phyloP scores from a whole-genome alignment of 1,140 invertebrate species.

The Megathymus violae region DNA sequence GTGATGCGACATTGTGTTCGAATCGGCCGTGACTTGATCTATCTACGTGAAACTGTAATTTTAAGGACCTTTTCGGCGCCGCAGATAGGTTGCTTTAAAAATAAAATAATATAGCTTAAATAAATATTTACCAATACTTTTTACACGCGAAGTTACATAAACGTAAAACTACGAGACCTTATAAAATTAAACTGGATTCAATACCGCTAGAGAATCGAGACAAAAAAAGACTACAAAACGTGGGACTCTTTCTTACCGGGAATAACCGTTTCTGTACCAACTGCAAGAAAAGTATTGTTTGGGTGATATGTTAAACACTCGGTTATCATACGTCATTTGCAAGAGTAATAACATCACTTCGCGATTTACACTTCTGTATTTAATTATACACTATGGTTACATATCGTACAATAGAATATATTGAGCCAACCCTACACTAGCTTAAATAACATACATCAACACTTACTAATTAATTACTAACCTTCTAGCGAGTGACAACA shows the following conservation, averaged over 20 bases:
- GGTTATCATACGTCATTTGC: background rate
- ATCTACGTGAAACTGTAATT: slow-evolving; percentile 51
- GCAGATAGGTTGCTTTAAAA: slow-evolving; percentile 56
- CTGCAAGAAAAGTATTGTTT: slow-evolving; percentile 28
- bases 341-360: background rate
- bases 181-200: background rate
- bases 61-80: slow-evolving; percentile 60
- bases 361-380: background rate
- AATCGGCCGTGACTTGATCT: slow-evolving; percentile 48
- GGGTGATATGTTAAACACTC: slow-evolving; percentile 5
- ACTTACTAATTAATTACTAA: background rate
- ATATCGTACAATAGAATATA: too few species aligned
- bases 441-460: background rate
- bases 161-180: slow-evolving; percentile 1
- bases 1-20: slow-evolving; percentile 35
- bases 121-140: slow-evolving; percentile 13
- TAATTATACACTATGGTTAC: too few species aligned
- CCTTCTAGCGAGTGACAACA: background rate
- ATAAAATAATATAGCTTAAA: slow-evolving; percentile 34
- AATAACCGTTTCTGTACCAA: slow-evolving; percentile 32
- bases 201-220: slow-evolving; percentile 14
- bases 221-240: slow-evolving; percentile 17
- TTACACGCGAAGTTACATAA: slow-evolving; percentile 1
- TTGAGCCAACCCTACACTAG: too few species aligned
- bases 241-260: slow-evolving; percentile 25